phyloP scores from a whole-genome alignment of 1,140 invertebrate genomes.

The Daktulosphaira vitifoliae region DNA sequence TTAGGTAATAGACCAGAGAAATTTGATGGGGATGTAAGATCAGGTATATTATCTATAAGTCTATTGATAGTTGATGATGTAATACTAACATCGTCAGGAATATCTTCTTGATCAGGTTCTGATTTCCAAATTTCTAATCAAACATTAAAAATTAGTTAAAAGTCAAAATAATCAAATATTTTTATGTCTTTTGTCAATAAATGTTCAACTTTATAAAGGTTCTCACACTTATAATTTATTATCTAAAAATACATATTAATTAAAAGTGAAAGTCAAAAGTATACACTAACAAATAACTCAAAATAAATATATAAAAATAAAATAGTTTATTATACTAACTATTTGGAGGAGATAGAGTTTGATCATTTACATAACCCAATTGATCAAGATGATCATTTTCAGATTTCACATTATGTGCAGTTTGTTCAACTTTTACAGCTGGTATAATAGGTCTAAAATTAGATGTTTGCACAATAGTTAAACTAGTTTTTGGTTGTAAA shows the following conservation, averaged over 20 bases:
- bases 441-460: slow-evolving; percentile 21
- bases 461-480: slow-evolving; percentile 40
- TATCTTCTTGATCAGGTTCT: background rate
- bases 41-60: slow-evolving; percentile 2
- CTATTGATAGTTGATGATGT: slow-evolving; percentile 22
- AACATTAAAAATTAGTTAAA: too few relatives aligned
- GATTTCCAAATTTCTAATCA: background rate
- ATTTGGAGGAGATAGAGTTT: background rate
- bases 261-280: too few relatives aligned
- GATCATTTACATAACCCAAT: too few relatives aligned
- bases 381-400: slow-evolving; percentile 1
- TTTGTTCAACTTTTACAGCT: slow-evolving; percentile 2
- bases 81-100: slow-evolving; percentile 28
- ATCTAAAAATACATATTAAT: too few relatives aligned
- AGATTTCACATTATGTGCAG: background rate
- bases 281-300: too few relatives aligned
- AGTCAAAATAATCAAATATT: too few relatives aligned
- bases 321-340: too few relatives aligned
- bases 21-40: background rate
- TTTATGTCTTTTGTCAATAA: too few relatives aligned
- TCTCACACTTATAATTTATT: too few relatives aligned
- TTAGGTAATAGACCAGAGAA: slow-evolving; percentile 22
- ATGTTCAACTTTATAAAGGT: too few relatives aligned
- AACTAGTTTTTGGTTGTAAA: slow-evolving; percentile 44
- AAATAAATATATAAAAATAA: too few relatives aligned